Conservation (phyloP, 2,888 invertebrate species). For the Drosophila yooni region DNA sequence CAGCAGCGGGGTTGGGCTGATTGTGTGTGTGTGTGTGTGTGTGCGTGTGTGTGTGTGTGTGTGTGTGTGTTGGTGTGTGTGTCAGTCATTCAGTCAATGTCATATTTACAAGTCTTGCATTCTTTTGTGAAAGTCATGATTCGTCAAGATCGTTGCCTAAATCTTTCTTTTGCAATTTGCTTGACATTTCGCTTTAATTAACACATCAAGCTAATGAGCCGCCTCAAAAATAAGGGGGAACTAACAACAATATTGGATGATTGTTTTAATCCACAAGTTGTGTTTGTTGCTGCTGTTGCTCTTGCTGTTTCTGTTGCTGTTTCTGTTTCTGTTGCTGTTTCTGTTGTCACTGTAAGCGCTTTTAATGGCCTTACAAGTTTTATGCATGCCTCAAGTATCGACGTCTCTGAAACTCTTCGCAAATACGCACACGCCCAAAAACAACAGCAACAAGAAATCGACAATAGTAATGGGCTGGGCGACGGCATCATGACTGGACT, state of each 20-base stretch:
- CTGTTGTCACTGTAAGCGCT: constrained; percentile 48
- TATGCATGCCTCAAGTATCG: constrained; percentile 54
- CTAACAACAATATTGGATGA: constrained; percentile 52
- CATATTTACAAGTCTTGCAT: constrained; percentile 40
- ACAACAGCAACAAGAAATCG: constrained; percentile 25
- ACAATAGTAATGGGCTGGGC: constrained; percentile 54
- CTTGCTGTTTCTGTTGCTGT: constrained; percentile 12
- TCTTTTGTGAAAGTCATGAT: constrained; percentile 71
- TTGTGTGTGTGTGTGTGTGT: neutral
- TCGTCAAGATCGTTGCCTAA: constrained; percentile 74
- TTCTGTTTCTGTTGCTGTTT: constrained; percentile 10
- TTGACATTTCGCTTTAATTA: constrained; percentile 70
- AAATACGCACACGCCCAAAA: constrained; percentile 75
- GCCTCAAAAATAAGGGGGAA: constrained; percentile 15
- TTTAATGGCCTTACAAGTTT: constrained; percentile 65
- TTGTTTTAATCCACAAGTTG: constrained; percentile 33
- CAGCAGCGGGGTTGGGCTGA: neutral
- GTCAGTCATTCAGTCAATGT: constrained; percentile 49
- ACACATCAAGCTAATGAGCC: constrained; percentile 62
- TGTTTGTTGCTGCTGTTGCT: constrained; percentile 24
- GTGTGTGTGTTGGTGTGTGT: constrained; percentile 11
- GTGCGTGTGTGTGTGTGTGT: constrained; percentile 3
- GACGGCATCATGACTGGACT: constrained; percentile 51
- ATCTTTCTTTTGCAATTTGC: constrained; percentile 52
- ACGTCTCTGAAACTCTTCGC: constrained; percentile 42